Conservation (phyloP, 1,140 invertebrate species). For the Diprion similis region DNA sequence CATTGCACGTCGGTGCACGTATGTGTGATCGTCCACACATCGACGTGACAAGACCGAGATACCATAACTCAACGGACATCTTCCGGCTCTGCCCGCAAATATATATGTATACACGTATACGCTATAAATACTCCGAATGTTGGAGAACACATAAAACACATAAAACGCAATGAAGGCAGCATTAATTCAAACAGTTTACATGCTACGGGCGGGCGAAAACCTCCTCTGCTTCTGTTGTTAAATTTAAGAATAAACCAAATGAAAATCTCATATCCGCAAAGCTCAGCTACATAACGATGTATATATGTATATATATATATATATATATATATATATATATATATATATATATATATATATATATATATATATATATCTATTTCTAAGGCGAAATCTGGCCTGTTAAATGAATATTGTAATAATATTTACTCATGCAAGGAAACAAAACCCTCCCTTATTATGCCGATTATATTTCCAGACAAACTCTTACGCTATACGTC, state of each 20-base stretch:
- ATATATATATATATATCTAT: too few relatives aligned
- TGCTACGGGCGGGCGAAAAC: not conserved
- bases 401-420: too few relatives aligned
- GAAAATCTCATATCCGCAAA: conserved; percentile 4
- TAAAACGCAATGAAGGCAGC: conserved; percentile 32
- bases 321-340: too few relatives aligned
- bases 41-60: not conserved
- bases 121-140: conserved; percentile 35
- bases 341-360: too few relatives aligned
- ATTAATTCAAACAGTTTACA: conserved; percentile 41
- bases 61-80: not conserved
- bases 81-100: not conserved
- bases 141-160: conserved; percentile 36
- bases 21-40: not conserved
- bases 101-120: not conserved
- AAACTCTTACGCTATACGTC: too few relatives aligned
- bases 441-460: too few relatives aligned
- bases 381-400: too few relatives aligned
- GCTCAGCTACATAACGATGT: not conserved
- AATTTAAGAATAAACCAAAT: conserved; percentile 19
- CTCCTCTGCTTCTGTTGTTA: not conserved
- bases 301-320: too few relatives aligned
- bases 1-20: too few relatives aligned
- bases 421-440: too few relatives aligned
- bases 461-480: too few relatives aligned